These are phyloP conservation scores for Buphagus erythrorhynchus DNA, from an alignment of 2,797 vertebrate species.

Conservation along the genomic window DNA sequence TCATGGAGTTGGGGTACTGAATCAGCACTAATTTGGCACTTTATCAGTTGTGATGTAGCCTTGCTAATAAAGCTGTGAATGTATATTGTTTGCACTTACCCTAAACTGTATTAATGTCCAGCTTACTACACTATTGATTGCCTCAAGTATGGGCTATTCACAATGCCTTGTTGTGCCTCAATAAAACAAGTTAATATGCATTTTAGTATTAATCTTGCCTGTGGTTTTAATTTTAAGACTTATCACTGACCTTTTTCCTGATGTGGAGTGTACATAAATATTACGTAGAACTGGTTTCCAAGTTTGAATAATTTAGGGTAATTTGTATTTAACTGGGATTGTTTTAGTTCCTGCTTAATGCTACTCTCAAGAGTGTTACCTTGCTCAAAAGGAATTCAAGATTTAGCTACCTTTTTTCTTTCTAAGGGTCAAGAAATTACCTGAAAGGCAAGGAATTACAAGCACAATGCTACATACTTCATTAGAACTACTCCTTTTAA, in stretches of 20 bases:
- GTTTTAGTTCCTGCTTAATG: background rate
- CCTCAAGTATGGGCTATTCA: constrained; percentile 78
- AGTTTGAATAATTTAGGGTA: background rate
- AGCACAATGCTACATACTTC: background rate
- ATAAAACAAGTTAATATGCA: constrained; percentile 84
- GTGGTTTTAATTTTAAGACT: constrained; percentile 10
- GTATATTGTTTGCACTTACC: constrained; percentile 83
- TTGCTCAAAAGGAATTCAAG: background rate
- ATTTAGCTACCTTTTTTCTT: background rate
- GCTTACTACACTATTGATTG: constrained; percentile 77
- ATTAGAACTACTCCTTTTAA: background rate
- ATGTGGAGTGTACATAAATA: background rate
- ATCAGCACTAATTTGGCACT: constrained; percentile 82
- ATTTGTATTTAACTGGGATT: background rate
- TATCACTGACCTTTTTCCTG: background rate
- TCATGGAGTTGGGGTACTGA: constrained; percentile 72
- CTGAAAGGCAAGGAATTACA: background rate
- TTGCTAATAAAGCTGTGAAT: constrained; percentile 84
- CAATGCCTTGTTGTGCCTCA: constrained; percentile 85
- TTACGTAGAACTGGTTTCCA: background rate
- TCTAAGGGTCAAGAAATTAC: background rate
- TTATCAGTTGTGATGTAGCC: constrained; percentile 81
- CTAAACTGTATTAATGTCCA: constrained; percentile 76
- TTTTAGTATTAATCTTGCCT: constrained; percentile 64
- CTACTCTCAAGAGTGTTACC: background rate